A percentile compares a stretch with the other conserved stretches of the same genome.
Conservation (phyloP, 2,797 vertebrate species). For the Epinephelus awoara region DNA sequence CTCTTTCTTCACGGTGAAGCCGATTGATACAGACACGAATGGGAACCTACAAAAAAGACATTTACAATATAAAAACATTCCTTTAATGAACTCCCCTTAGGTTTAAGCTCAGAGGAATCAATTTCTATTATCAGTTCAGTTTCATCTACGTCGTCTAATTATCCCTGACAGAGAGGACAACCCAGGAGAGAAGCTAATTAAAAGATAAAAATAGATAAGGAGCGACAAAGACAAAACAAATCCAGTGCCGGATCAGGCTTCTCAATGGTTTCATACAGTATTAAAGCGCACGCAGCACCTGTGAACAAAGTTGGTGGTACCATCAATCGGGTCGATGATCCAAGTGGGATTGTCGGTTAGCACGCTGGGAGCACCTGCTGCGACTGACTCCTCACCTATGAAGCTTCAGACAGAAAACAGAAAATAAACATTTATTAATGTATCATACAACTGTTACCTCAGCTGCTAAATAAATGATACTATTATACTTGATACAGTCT, state of each 20-base stretch:
- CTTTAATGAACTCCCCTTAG: constrained; percentile 67
- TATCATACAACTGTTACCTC: neutral
- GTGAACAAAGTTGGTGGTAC: constrained; percentile 84
- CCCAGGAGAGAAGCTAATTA: constrained; percentile 74
- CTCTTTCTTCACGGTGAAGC: constrained; percentile 95
- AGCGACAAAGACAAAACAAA: constrained; percentile 56
- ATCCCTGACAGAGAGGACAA: constrained; percentile 70
- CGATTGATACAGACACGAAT: constrained; percentile 95
- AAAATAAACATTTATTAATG: neutral
- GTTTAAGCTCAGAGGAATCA: constrained; percentile 66
- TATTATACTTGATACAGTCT: neutral
- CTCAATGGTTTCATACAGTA: constrained; percentile 2
- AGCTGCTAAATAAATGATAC: neutral
- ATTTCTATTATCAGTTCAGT: constrained; percentile 73
- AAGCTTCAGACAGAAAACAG: constrained; percentile 83
- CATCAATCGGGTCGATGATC: constrained; percentile 92
- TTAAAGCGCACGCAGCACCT: constrained; percentile 64
- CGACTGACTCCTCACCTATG: constrained; percentile 96
- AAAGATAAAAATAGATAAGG: constrained; percentile 79
- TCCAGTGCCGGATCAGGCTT: constrained; percentile 17
- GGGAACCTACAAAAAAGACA: constrained; percentile 88
- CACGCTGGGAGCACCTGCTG: constrained; percentile 89
- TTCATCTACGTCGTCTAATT: constrained; percentile 75
- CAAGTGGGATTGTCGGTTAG: constrained; percentile 93
- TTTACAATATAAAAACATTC: constrained; percentile 41